Conservation (phyloP, 2,797 vertebrate species). For the Sphenodon punctatus region DNA sequence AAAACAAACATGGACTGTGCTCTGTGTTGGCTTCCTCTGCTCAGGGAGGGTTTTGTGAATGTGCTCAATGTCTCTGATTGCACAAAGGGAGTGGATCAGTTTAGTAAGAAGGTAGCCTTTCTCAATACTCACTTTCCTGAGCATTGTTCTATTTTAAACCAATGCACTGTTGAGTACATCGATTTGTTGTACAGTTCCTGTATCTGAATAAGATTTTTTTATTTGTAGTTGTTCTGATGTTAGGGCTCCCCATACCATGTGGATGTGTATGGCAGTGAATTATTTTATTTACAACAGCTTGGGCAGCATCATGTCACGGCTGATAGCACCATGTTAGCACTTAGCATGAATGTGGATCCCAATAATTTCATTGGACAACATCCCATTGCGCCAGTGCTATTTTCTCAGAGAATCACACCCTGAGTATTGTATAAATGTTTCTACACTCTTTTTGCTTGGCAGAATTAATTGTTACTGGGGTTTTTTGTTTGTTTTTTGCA, state of each 20-base stretch:
- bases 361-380: too few relatives aligned
- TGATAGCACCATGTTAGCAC: too few relatives aligned
- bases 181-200: neutral
- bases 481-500: too few relatives aligned
- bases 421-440: neutral
- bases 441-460: slow-evolving; percentile 4
- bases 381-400: too few relatives aligned
- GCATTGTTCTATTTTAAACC: neutral
- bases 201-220: slow-evolving; percentile 16
- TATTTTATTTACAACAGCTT: neutral
- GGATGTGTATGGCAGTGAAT: slow-evolving; percentile 23
- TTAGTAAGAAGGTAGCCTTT: neutral
- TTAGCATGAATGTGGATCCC: too few relatives aligned
- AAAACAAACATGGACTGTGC: too few relatives aligned
- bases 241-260: neutral
- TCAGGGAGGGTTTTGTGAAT: too few relatives aligned
- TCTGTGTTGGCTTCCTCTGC: too few relatives aligned
- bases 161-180: slow-evolving; percentile 16
- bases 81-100: neutral
- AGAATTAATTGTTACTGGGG: slow-evolving; percentile 16
- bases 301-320: too few relatives aligned
- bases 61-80: slow-evolving; percentile 26
- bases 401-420: neutral
- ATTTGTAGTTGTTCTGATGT: slow-evolving; percentile 5
- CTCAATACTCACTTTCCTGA: slow-evolving; percentile 22